Base-by-base conservation (phyloP, 2,113 vertebrate species). In the Struthio camelus region DNA sequence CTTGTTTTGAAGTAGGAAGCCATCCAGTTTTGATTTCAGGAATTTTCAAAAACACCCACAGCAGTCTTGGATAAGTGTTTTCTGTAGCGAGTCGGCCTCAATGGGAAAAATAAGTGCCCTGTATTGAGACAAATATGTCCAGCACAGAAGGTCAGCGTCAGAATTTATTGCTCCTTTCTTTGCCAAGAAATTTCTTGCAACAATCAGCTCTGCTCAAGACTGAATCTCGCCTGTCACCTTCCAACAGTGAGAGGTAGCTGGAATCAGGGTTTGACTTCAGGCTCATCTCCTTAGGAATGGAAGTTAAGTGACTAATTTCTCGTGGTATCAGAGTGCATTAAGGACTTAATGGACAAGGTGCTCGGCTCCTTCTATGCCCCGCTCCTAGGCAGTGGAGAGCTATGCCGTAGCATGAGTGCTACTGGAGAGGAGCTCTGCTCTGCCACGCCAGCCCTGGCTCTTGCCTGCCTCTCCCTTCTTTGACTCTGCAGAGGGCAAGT, bases 41-140 rank as follows among this genome's bases (percentile, higher is more conserved):
- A 93, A 65, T 62, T 95, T 95, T 92, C 92, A 93, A 85, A 90
- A 89, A 95, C 81, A 92, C 64, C 58, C 78, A 73, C 27, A 92
- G 79, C 36, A 66, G 34, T 40, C 36, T 91, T 82, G 66, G 50
- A 24, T 85, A 86, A 92, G 50, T 70, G 70, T 85, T 96, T 92
- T 34, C 79, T 80, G 65, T 85, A 66, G n/a, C 70, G 58, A 96
- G 36, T 30, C 62, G 53, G 42, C 84, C 62, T 94, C 80, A 96
- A 10, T 66, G 64, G 73, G 73, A 46, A 94, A 96, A 96, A 42
- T 69, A 91, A 80, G 30, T 70, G 36, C 16, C 53, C 50, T 82
- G 15, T 69, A 72, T 58, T 72, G 78, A 94, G 92, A 89, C 75
- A 73, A 80, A 87, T 80, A 77, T 90, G 62, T 51, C 80, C 78